Evolutionary conservation across 2,888 invertebrate species (phyloP), one percentile per base, ranked within the genome.

Genomic region (Hymenopus coronatus): DNA sequence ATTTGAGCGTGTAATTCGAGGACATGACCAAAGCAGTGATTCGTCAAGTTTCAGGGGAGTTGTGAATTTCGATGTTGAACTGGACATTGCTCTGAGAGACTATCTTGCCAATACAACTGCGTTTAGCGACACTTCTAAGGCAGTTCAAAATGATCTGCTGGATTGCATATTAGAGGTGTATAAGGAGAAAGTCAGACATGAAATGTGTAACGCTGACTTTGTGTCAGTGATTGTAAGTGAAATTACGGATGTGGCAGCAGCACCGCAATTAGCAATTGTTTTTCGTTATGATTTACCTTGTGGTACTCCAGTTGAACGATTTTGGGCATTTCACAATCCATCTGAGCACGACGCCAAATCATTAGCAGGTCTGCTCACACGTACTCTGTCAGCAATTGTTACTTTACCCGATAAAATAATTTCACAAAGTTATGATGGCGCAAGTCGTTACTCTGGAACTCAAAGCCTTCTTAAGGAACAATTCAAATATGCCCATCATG

Each of bases 101-200:
- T 87, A 90, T 27, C 33, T 88, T 8, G 28, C 89, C 20, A 88
- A 40, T 30, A 70, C 90, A 70, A 70, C 87, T 28, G 85, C 87
- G n/a, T 90, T 90, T 88, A 87, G 85, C 54, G 89, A 86, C 7
- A 84, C 87, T 12, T 90, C 88, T 20, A 89, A 89, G 54, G 82
- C n/a, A 28, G 70, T 90, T 15, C 90, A 90, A 88, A 90, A 87
- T 84, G 87, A 87, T 70, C 15, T 89, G 9, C 87, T 89, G 82
- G 82, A 88, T 28, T 85, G 88, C 81, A 85, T 88, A 25, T 70
- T 85, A 20, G 12, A 82, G 12, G 88, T 89, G n/a, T 89, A 85
- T 25, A 84, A 70, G 1, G 28, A 88, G 70, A 84, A 89, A 28
- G 54, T 89, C 28, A 28, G 30, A 28, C 3, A 83, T 28, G 83